Evolutionary conservation across 2,797 vertebrate genomes (phyloP), one percentile per base, ranked within the genome.

Genomic region (Siniperca scherzeri): DNA sequence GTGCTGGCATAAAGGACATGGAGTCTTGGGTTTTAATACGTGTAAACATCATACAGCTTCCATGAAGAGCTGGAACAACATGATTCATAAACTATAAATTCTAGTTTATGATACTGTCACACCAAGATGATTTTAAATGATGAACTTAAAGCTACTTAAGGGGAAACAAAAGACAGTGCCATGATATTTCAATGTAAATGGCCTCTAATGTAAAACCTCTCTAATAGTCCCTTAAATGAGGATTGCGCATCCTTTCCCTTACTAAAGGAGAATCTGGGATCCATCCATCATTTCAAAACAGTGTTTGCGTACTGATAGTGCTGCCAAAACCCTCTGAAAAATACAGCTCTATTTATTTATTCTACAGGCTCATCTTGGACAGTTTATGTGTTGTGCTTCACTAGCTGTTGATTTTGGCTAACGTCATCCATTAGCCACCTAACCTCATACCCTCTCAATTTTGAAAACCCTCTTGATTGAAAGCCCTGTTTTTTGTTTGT

Each of bases 361-460:
- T 81, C 80, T 66, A 57, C 70, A 4, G 77, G 65, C 87, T 83
- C 79, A 62, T 90, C 81, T 78, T 57, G 72, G 87, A 84, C 74
- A 59, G 36, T 71, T 75, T 65, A 55, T 74, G 74, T 84, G 66
- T 74, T 81, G 33, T 14, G 70, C 59, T 75, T 86, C 52, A 13
- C 74, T 77, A 62, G 74, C 81, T 87, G 88, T 82, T 91, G 77
- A 78, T 88, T 87, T 89, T 89, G 85, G 83, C 86, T 40, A 70
- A 72, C 56, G 59, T 77, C 67, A 48, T 27, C 79, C 77, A 84
- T 89, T 87, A 88, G 56, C 66, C 1, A 40, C 64, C 52, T 74
- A 16, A 81, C 79, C 81, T 52, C 21, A 3, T 17, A 57, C 17
- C 64, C 64, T 70, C 61, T 56, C n/a, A 27, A 17, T 80, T 84